Conservation (phyloP, 2,888 invertebrate species). For the Dromius quadrimaculatus region DNA sequence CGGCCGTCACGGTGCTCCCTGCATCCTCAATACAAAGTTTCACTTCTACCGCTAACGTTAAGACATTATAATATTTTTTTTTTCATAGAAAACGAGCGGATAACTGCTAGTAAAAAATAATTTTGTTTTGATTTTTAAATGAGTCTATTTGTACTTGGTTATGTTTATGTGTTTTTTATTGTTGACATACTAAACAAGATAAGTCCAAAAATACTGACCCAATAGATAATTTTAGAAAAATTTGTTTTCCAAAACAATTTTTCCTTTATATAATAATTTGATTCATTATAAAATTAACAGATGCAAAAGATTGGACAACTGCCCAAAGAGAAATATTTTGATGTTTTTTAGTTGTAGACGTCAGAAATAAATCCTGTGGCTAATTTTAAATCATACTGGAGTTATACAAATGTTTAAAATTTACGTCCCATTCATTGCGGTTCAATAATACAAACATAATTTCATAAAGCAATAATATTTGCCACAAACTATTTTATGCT, state of each 20-base stretch:
- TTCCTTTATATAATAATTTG: constrained; percentile 9
- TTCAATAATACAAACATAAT: background rate
- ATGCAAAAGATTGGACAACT: constrained; percentile 24
- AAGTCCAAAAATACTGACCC: too few relatives aligned
- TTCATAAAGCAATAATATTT: background rate
- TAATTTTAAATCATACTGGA: constrained; percentile 39
- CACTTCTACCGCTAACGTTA: too few relatives aligned
- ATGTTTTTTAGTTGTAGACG: constrained; percentile 21
- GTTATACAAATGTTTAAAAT: constrained; percentile 11
- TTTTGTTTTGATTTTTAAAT: too few relatives aligned
- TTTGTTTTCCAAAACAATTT: background rate
- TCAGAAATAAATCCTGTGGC: constrained; percentile 32
- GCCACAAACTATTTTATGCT: too few relatives aligned
- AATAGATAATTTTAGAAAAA: background rate
- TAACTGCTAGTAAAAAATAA: too few relatives aligned
- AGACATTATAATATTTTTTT: too few relatives aligned
- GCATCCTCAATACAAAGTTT: too few relatives aligned
- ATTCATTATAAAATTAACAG: constrained; percentile 24
- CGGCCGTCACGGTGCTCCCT: too few relatives aligned
- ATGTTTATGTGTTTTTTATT: too few relatives aligned
- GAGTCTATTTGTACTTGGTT: background rate
- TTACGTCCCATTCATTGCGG: constrained; percentile 2
- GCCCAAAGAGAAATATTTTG: constrained; percentile 35
- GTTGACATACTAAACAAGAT: background rate
- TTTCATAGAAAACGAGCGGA: too few relatives aligned